A percentile compares a stretch with the other conserved stretches of the same genome.
Evolutionary conservation across 1,140 invertebrate genomes (phyloP).

Genomic region (Pachyrhynchus sulphureomaculatus): DNA sequence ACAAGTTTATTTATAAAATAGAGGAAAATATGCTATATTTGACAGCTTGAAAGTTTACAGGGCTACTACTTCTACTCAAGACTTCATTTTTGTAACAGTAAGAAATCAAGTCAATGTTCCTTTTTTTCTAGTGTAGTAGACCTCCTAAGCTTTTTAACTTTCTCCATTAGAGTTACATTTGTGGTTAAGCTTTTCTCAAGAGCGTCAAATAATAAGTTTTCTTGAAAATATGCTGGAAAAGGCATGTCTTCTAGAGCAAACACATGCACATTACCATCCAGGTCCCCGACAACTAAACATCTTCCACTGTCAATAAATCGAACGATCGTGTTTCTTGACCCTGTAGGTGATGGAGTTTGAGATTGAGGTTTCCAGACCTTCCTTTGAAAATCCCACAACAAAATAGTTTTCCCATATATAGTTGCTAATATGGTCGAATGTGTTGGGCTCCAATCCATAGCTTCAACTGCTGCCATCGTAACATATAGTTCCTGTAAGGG

Average conservation of each 20-base stretch:
- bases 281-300: conserved; percentile 66
- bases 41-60: too few relatives aligned
- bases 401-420: conserved; percentile 67
- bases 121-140: too few relatives aligned
- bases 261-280: conserved; percentile 62
- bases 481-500: conserved; percentile 64
- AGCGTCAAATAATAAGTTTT: conserved; percentile 46
- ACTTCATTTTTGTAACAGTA: too few relatives aligned
- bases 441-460: conserved; percentile 75
- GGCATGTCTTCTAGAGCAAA: conserved; percentile 69
- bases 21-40: too few relatives aligned
- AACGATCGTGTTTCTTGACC: conserved; percentile 52
- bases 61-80: too few relatives aligned
- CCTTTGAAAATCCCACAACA: conserved; percentile 71
- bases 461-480: conserved; percentile 61
- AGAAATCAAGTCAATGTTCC: too few relatives aligned
- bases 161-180: conserved; percentile 56
- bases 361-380: conserved; percentile 66
- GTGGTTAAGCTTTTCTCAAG: conserved; percentile 63
- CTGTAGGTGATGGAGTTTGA: conserved; percentile 54
- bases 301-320: conserved; percentile 65
- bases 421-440: conserved; percentile 81
- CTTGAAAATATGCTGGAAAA: conserved; percentile 65
- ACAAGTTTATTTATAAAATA: too few relatives aligned
- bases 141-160: conserved; percentile 57